Evolutionary conservation across 2,113 vertebrate genomes (phyloP).

Genomic region (Tylochromis polylepis): DNA sequence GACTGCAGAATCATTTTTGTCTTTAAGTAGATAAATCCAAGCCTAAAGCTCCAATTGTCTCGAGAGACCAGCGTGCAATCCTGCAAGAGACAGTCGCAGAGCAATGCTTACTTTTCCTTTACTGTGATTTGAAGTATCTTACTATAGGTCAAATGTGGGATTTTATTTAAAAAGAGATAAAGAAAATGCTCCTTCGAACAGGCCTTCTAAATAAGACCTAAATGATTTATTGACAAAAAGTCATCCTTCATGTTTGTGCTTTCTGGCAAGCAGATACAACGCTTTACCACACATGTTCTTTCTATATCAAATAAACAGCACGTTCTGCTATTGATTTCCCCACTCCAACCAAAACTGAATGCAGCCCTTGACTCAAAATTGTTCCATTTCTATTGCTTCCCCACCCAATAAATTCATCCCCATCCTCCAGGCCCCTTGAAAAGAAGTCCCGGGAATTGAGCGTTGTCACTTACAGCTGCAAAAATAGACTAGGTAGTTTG

Average conservation of each 20-base stretch:
- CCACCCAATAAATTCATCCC: neutral
- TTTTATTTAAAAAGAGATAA: neutral
- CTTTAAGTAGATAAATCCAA: neutral
- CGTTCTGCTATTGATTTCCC: neutral
- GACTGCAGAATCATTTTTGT: neutral
- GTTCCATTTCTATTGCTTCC: neutral
- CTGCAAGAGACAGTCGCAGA: neutral
- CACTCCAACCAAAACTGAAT: neutral
- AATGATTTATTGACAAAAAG: neutral
- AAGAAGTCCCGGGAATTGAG: neutral
- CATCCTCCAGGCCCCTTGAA: neutral
- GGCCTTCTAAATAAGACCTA: neutral
- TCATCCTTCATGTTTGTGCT: neutral
- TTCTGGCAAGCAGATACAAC: neutral
- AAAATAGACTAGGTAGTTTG: neutral
- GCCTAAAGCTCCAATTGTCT: neutral
- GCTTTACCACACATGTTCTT: neutral
- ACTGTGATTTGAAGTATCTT: neutral
- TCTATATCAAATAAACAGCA: neutral
- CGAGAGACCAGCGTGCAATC: neutral
- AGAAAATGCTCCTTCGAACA: neutral
- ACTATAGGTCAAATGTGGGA: neutral
- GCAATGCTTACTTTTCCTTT: neutral
- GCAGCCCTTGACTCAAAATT: neutral
- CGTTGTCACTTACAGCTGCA: neutral